A percentile compares a stretch with the other conserved stretches of the same genome.
Conservation (phyloP, 64 coral and sea anemone genomes). For the Actinia equina region DNA sequence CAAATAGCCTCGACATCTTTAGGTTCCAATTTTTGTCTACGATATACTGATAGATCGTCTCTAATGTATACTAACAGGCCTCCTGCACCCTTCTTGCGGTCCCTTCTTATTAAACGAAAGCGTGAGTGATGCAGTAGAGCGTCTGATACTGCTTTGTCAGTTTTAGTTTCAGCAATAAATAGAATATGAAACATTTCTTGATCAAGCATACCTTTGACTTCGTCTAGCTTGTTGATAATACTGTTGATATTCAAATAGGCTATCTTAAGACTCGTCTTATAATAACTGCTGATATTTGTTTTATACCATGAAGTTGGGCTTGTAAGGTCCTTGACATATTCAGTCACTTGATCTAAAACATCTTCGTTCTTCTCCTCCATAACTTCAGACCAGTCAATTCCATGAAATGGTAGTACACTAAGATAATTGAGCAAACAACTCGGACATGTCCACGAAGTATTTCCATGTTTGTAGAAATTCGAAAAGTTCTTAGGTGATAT, state of each 20-base stretch:
- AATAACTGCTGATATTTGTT: conserved; percentile 20
- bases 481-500: conserved; percentile 27
- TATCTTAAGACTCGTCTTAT: conserved; percentile 26
- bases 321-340: not conserved
- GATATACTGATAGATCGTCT: conserved; percentile 36
- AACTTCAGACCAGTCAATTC: not conserved
- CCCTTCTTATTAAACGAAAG: conserved; percentile 34
- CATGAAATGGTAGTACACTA: conserved; percentile 37
- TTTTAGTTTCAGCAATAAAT: conserved; percentile 31
- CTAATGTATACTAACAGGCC: conserved; percentile 54
- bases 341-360: not conserved
- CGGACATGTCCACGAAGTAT: conserved; percentile 21
- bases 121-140: conserved; percentile 23
- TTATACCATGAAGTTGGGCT: conserved; percentile 15
- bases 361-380: not conserved
- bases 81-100: conserved; percentile 50
- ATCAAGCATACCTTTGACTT: conserved; percentile 16
- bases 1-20: conserved; percentile 47
- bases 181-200: conserved; percentile 22
- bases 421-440: conserved; percentile 24
- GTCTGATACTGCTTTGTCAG: conserved; percentile 4
- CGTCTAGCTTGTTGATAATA: conserved; percentile 13
- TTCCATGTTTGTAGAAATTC: conserved; percentile 10
- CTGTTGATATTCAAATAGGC: conserved; percentile 32
- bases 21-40: conserved; percentile 46